A percentile compares a stretch with the other conserved stretches of the same genome.
phyloP scores from a whole-genome alignment of 2,888 invertebrate species.

The Hoplodrina blanda region DNA sequence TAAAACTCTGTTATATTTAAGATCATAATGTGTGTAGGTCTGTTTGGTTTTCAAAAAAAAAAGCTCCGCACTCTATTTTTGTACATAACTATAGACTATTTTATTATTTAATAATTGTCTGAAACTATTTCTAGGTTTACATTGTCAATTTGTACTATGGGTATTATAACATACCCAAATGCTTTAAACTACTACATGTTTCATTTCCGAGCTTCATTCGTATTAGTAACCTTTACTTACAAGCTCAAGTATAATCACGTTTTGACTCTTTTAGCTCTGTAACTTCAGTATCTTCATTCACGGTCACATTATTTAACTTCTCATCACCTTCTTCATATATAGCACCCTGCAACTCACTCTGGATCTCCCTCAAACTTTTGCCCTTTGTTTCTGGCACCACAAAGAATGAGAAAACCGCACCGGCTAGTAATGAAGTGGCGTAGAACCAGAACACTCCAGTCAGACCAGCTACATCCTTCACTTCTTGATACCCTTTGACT shows the following conservation, averaged over 20 bases:
- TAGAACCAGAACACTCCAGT: slow-evolving; percentile 87
- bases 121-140: not conserved
- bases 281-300: slow-evolving; percentile 14
- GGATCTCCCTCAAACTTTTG: slow-evolving; percentile 90
- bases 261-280: slow-evolving; percentile 31
- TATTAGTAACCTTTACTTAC: not conserved
- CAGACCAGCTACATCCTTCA: slow-evolving; percentile 83
- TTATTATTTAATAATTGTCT: not conserved
- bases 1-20: too few species aligned
- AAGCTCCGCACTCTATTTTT: not conserved
- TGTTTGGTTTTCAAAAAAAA: too few species aligned
- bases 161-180: not conserved
- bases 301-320: slow-evolving; percentile 51
- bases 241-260: slow-evolving; percentile 4
- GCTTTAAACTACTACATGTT: not conserved
- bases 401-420: slow-evolving; percentile 82
- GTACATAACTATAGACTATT: too few species aligned
- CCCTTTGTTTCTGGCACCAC: slow-evolving; percentile 90
- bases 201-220: not conserved
- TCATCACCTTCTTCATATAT: slow-evolving; percentile 66
- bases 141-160: not conserved
- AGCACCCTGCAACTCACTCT: slow-evolving; percentile 84
- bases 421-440: slow-evolving; percentile 79
- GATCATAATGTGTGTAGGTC: too few species aligned
- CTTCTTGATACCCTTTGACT: slow-evolving; percentile 86